Evolutionary conservation across 2,888 invertebrate genomes (phyloP).

Genomic region (Dasypolia templi): DNA sequence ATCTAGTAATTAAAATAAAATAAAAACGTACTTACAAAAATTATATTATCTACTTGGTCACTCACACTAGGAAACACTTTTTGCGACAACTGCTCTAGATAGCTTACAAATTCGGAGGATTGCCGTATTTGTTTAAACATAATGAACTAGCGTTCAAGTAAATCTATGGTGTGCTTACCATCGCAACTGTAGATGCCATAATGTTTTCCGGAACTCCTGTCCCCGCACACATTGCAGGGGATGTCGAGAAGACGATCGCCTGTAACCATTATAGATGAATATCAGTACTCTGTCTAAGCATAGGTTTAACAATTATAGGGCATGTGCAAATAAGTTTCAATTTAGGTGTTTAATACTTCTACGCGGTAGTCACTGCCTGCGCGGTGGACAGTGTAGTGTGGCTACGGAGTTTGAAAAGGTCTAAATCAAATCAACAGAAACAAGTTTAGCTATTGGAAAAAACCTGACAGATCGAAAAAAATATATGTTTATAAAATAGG

Average conservation of each 20-base stretch:
- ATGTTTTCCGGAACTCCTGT: conserved; percentile 99
- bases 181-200: conserved; percentile 99
- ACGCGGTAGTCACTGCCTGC: not conserved
- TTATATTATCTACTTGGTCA: too few species aligned
- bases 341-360: not conserved
- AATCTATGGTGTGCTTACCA: conserved; percentile 91
- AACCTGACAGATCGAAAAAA: not conserved
- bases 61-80: too few species aligned
- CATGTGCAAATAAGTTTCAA: not conserved
- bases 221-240: conserved; percentile 99
- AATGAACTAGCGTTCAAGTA: not conserved
- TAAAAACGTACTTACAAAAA: too few species aligned
- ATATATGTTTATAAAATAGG: too few species aligned
- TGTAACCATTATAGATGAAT: conserved; percentile 77
- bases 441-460: not conserved
- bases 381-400: not conserved
- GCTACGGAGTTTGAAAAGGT: not conserved
- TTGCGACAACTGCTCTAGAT: too few species aligned
- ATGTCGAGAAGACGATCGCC: conserved; percentile 99
- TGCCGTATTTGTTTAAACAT: not conserved
- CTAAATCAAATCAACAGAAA: not conserved
- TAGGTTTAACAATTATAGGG: too few species aligned
- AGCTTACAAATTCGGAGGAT: too few species aligned
- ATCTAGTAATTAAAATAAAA: too few species aligned
- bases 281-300: not conserved